Evolutionary conservation across 2,797 vertebrate species (phyloP).

Genomic region (Nasua narica): DNA sequence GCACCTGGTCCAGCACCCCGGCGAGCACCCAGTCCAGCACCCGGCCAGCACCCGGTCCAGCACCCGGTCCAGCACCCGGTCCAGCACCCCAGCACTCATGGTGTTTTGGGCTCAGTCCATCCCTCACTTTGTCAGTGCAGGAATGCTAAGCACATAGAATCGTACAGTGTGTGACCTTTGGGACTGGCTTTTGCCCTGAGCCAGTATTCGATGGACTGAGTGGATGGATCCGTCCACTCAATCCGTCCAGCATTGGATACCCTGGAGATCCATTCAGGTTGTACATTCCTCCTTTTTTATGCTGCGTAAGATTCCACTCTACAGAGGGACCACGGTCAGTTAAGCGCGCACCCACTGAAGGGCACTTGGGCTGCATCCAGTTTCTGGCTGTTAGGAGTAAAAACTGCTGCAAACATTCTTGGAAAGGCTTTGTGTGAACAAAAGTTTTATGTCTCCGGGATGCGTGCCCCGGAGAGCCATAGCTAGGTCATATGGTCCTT

Average conservation of each 20-base stretch:
- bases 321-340: too few relatives aligned
- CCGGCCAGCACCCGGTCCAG: neutral
- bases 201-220: too few relatives aligned
- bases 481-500: neutral
- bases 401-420: neutral
- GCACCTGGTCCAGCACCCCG: neutral
- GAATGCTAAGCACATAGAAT: neutral
- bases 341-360: neutral
- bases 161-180: neutral
- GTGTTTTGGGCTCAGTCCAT: neutral
- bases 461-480: neutral
- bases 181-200: neutral
- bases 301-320: neutral
- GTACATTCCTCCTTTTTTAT: neutral
- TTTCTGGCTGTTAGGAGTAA: neutral
- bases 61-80: neutral
- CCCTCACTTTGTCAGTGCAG: neutral
- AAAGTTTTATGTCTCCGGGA: neutral
- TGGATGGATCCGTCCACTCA: too few relatives aligned
- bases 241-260: neutral
- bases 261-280: neutral
- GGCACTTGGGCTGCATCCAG: neutral
- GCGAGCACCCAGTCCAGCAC: too few relatives aligned
- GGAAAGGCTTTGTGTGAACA: neutral
- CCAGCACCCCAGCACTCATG: neutral